Evolutionary conservation across 1,140 invertebrate genomes (phyloP).

Genomic region (Neoseiulus cucumeris): DNA sequence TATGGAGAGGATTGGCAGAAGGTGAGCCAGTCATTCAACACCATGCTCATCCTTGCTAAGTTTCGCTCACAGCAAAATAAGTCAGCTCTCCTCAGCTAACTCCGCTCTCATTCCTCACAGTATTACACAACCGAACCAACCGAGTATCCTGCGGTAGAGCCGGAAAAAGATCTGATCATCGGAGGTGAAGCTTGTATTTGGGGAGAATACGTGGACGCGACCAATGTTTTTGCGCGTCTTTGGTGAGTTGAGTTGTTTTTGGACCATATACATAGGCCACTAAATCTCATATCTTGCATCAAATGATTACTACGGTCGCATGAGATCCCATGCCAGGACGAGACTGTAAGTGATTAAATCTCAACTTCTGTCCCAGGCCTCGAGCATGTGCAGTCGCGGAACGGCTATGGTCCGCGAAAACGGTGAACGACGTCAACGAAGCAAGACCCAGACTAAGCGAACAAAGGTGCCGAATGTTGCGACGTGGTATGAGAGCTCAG

Average conservation of each 20-base stretch:
- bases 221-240: constrained; percentile 23
- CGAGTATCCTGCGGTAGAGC: constrained; percentile 15
- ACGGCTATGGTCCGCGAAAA: constrained; percentile 46
- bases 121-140: constrained; percentile 12
- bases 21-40: background rate
- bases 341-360: no score
- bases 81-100: no score
- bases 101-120: background rate
- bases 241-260: constrained; percentile 16
- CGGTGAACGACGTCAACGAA: constrained; percentile 25
- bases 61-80: no score
- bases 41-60: no score
- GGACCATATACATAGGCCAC: no score
- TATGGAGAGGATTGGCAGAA: constrained; percentile 32
- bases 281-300: no score
- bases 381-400: constrained; percentile 62
- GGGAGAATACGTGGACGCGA: constrained; percentile 27
- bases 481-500: constrained; percentile 25
- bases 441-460: constrained; percentile 48
- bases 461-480: constrained; percentile 41
- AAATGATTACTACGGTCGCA: no score
- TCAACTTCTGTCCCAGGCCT: no score
- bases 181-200: constrained; percentile 28
- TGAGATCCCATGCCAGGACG: no score
- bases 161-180: constrained; percentile 22